A percentile compares a stretch with the other conserved stretches of the same genome.
Conservation (phyloP, 2,888 invertebrate species). For the Urechis unicinctus region DNA sequence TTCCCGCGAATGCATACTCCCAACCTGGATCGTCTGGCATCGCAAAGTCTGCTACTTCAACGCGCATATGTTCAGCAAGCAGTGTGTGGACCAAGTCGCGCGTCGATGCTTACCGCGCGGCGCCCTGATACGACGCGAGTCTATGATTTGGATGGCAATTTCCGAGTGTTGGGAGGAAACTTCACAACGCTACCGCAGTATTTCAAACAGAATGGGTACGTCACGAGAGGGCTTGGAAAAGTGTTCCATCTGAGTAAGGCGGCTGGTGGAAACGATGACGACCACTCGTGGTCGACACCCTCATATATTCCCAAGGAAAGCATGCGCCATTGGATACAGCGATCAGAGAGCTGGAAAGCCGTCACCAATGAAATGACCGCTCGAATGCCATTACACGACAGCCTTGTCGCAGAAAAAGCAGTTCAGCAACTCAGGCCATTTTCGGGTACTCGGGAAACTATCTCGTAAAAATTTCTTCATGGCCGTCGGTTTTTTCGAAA, state of each 20-base stretch:
- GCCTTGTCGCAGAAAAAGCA: neutral
- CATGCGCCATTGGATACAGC: constrained; percentile 19
- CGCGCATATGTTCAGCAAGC: constrained; percentile 19
- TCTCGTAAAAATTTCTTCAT: neutral
- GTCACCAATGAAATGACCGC: neutral
- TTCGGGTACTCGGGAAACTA: neutral
- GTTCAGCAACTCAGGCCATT: constrained; percentile 7
- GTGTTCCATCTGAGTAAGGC: no score
- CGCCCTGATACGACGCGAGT: constrained; percentile 26
- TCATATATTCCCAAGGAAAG: constrained; percentile 14
- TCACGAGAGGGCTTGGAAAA: constrained; percentile 21
- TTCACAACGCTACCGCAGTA: constrained; percentile 24
- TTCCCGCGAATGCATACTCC: constrained; percentile 23
- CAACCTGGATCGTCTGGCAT: constrained; percentile 19
- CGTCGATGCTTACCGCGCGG: constrained; percentile 21
- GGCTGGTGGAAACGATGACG: constrained; percentile 17
- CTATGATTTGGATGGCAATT: constrained; percentile 18
- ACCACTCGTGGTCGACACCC: constrained; percentile 21
- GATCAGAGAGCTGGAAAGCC: neutral
- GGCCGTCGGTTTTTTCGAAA: neutral
- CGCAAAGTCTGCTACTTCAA: constrained; percentile 18
- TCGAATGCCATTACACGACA: neutral
- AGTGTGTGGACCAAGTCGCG: constrained; percentile 20
- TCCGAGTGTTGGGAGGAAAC: constrained; percentile 20
- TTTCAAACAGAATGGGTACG: constrained; percentile 22